phyloP scores from a whole-genome alignment of 2,113 vertebrate species.

The Rhizomys pruinosus region DNA sequence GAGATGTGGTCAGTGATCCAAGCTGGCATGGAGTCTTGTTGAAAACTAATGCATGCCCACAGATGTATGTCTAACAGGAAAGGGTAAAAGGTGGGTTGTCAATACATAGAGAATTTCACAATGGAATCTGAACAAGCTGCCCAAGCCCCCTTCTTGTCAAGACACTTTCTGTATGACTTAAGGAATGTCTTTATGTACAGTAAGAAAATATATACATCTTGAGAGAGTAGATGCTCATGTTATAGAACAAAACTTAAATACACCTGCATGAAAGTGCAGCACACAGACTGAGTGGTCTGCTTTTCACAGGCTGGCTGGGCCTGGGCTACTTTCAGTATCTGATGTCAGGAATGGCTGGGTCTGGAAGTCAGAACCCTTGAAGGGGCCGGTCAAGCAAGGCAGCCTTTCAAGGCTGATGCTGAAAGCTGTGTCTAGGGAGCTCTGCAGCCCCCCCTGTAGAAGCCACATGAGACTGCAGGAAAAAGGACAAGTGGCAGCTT shows the following conservation, averaged over 20 bases:
- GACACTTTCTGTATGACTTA: constrained; percentile 68
- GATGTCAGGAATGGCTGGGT: constrained; percentile 19
- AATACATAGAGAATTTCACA: background rate
- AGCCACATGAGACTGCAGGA: constrained; percentile 2
- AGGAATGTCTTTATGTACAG: constrained; percentile 81
- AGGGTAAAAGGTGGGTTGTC: background rate
- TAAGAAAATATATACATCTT: constrained; percentile 85
- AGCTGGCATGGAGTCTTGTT: constrained; percentile 29
- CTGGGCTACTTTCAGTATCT: constrained; percentile 70
- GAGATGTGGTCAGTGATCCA: constrained; percentile 60
- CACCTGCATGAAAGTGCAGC: constrained; percentile 62
- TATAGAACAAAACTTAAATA: constrained; percentile 61
- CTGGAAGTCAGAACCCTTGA: constrained; percentile 51
- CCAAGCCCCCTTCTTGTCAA: constrained; percentile 78
- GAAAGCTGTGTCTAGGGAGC: constrained; percentile 5
- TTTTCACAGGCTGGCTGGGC: constrained; percentile 58
- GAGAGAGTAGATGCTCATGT: constrained; percentile 65
- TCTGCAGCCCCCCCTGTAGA: constrained; percentile 41
- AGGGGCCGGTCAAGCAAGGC: constrained; percentile 24
- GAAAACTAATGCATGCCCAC: background rate
- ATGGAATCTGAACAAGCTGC: constrained; percentile 61
- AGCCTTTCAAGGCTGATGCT: constrained; percentile 39
- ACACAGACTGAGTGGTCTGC: constrained; percentile 71
- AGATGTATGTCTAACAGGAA: background rate
- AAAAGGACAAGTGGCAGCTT: background rate